Conservation (phyloP, 2,797 vertebrate species). For the Sciaenops ocellatus region DNA sequence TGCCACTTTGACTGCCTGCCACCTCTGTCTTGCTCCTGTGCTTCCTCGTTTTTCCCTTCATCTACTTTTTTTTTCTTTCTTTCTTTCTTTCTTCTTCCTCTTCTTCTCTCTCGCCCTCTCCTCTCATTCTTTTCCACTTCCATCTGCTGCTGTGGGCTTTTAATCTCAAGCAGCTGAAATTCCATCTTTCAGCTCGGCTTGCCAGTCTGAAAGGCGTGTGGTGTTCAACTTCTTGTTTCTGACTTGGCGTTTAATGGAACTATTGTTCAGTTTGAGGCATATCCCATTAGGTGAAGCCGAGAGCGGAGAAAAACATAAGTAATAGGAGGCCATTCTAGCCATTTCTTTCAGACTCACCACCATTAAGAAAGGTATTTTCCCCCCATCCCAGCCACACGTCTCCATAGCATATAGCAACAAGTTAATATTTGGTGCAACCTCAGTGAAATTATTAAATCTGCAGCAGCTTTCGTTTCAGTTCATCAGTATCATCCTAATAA, state of each 20-base stretch:
- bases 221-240: constrained; percentile 78
- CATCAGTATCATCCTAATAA: constrained; percentile 22
- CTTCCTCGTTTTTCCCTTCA: constrained; percentile 64
- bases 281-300: constrained; percentile 72
- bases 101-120: constrained; percentile 14
- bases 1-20: constrained; percentile 82
- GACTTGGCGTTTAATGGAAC: constrained; percentile 82
- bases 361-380: constrained; percentile 43
- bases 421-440: constrained; percentile 1
- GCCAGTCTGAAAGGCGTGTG: constrained; percentile 58
- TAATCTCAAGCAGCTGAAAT: constrained; percentile 82
- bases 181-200: constrained; percentile 76
- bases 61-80: constrained; percentile 54
- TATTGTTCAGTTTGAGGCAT: constrained; percentile 80
- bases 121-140: constrained; percentile 72
- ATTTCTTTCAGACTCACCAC: constrained; percentile 45
- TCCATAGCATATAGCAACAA: constrained; percentile 47
- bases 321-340: constrained; percentile 50
- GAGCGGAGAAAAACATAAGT: constrained; percentile 65
- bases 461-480: constrained; percentile 10
- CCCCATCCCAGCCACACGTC: constrained; percentile 8
- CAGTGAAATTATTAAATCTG: constrained; percentile 31
- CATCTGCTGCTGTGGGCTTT: constrained; percentile 75
- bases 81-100: constrained; percentile 4
- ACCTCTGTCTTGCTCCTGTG: constrained; percentile 77